Conservation (phyloP, 2,113 vertebrate species). For the Urocolius indicus region DNA sequence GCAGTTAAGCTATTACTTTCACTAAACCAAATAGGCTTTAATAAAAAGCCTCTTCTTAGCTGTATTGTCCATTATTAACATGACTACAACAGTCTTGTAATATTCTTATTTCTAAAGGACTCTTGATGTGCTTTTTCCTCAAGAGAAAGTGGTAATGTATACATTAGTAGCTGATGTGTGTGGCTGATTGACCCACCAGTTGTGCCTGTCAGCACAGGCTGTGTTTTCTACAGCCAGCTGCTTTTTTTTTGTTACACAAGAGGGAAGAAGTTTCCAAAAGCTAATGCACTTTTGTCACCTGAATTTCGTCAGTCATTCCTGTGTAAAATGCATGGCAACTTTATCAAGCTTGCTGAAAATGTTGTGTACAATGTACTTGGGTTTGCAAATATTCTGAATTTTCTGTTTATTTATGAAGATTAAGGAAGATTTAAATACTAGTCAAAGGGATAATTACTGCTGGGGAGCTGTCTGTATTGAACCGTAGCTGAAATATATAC, state of each 20-base stretch:
- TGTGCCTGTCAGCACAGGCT: not conserved
- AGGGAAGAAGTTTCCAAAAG: not conserved
- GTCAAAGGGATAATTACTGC: not conserved
- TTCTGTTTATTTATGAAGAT: not conserved
- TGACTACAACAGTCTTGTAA: not conserved
- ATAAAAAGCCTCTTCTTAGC: slow-evolving; percentile 30
- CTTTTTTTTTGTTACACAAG: not conserved
- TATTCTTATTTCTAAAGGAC: not conserved
- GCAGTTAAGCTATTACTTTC: slow-evolving; percentile 49
- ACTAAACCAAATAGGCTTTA: slow-evolving; percentile 30
- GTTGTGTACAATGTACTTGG: not conserved
- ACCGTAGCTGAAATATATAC: not conserved
- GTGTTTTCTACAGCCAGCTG: not conserved
- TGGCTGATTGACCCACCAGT: not conserved
- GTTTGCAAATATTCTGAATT: not conserved
- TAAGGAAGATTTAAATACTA: not conserved
- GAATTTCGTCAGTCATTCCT: not conserved
- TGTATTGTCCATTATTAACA: not conserved
- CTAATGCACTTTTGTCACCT: not conserved
- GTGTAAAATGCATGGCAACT: not conserved
- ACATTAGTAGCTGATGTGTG: not conserved
- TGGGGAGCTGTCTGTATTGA: not conserved
- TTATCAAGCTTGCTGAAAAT: not conserved
- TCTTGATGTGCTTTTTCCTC: not conserved
- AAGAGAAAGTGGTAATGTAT: not conserved